Evolutionary conservation across 2,797 vertebrate species (phyloP).

Genomic region (Trachops cirrhosus): DNA sequence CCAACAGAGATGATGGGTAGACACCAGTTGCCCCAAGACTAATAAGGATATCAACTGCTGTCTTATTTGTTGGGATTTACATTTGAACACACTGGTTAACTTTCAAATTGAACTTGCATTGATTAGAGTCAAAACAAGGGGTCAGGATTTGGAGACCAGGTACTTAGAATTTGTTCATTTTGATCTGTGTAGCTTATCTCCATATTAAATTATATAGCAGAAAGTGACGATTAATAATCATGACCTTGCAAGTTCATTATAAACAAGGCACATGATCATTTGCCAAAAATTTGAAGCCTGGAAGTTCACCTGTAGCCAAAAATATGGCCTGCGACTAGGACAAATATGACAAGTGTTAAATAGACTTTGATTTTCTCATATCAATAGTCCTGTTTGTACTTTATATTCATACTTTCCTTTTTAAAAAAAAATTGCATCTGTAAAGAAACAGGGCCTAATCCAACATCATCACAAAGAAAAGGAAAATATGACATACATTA

Average conservation of each 20-base stretch:
- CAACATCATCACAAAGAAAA: not conserved
- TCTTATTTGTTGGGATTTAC: conserved; percentile 11
- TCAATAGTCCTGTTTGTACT: not conserved
- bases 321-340: not conserved
- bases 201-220: not conserved
- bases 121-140: conserved; percentile 39
- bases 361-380: not conserved
- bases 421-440: not conserved
- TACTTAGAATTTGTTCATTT: conserved; percentile 5
- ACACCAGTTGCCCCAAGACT: not conserved
- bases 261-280: not conserved
- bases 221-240: conserved; percentile 17
- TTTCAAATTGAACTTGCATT: conserved; percentile 53
- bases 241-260: not conserved
- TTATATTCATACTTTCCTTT: not conserved
- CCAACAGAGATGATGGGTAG: not conserved
- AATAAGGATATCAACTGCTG: not conserved
- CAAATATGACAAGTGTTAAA: not conserved
- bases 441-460: not conserved
- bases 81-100: not conserved
- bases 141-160: not conserved
- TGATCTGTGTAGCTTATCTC: not conserved
- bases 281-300: not conserved
- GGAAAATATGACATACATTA: not conserved
- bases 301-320: not conserved